Percentiles rank a stretch among this genome's conserved stretches.
phyloP scores from a whole-genome alignment of 2,888 invertebrate genomes.

The Pantelozetes paolii region DNA sequence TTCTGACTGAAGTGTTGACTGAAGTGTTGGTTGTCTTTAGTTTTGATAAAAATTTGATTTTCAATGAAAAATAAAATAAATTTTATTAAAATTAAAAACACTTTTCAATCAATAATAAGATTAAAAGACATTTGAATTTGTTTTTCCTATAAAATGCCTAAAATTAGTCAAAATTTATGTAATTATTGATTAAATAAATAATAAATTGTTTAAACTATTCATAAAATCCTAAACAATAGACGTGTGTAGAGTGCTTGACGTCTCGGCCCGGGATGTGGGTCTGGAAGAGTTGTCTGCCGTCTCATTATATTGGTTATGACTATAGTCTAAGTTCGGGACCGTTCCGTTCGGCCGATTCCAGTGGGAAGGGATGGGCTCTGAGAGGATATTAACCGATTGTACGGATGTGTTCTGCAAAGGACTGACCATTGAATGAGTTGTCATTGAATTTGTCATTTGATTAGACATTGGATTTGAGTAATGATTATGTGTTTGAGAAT shows the following conservation, averaged over 20 bases:
- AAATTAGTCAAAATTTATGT: background rate
- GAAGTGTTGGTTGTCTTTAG: too few species aligned
- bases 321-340: slow-evolving; percentile 20
- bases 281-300: background rate
- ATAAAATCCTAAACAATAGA: slow-evolving; percentile 2
- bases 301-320: slow-evolving; percentile 19
- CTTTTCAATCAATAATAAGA: too few species aligned
- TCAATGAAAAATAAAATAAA: too few species aligned
- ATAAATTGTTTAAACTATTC: background rate
- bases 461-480: slow-evolving; percentile 28
- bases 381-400: background rate
- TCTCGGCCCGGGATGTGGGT: background rate
- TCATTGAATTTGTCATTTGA: slow-evolving; percentile 17
- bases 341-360: background rate
- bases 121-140: background rate
- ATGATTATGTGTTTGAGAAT: slow-evolving; percentile 27
- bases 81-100: background rate
- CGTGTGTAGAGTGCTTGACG: background rate
- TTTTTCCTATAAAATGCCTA: slow-evolving; percentile 13
- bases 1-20: too few species aligned
- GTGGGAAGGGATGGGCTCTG: background rate
- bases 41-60: too few species aligned
- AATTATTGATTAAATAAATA: slow-evolving; percentile 9
- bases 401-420: slow-evolving; percentile 4
- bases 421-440: background rate